Percentiles rank a stretch among this genome's conserved stretches.
Evolutionary conservation across 2,888 invertebrate species (phyloP).

Genomic region (Apocheima hispidaria): DNA sequence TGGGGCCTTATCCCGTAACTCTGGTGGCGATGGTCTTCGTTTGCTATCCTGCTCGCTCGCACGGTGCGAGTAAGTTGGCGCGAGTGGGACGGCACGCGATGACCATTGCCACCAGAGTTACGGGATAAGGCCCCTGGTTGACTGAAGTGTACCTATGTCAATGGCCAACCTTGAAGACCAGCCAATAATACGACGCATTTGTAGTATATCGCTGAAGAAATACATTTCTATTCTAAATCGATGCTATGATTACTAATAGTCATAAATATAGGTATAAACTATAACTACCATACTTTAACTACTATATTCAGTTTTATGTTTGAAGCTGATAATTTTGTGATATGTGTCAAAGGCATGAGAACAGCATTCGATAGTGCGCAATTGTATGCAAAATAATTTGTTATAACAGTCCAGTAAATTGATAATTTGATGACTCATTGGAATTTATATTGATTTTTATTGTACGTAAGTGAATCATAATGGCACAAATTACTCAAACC

Average conservation of each 20-base stretch:
- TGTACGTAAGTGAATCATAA: slow-evolving; percentile 2
- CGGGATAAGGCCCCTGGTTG: too few relatives aligned
- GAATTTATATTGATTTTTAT: neutral
- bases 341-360: slow-evolving; percentile 10
- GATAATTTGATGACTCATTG: slow-evolving; percentile 12
- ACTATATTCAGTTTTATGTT: neutral
- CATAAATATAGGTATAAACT: too few relatives aligned
- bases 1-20: too few relatives aligned
- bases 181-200: slow-evolving; percentile 15
- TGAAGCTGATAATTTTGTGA: slow-evolving; percentile 8
- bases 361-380: slow-evolving; percentile 4
- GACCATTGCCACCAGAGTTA: too few relatives aligned
- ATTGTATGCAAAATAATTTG: slow-evolving; percentile 10
- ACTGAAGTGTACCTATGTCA: slow-evolving; percentile 15
- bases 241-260: neutral
- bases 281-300: too few relatives aligned
- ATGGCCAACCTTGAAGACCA: slow-evolving; percentile 29
- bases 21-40: too few relatives aligned
- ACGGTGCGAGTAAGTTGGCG: too few relatives aligned
- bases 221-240: neutral
- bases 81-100: too few relatives aligned
- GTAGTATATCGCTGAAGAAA: neutral
- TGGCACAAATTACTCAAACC: neutral
- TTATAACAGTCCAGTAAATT: neutral
- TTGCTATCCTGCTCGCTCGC: too few relatives aligned